phyloP scores from a whole-genome alignment of 2,888 invertebrate genomes.

The Noctua comes region DNA sequence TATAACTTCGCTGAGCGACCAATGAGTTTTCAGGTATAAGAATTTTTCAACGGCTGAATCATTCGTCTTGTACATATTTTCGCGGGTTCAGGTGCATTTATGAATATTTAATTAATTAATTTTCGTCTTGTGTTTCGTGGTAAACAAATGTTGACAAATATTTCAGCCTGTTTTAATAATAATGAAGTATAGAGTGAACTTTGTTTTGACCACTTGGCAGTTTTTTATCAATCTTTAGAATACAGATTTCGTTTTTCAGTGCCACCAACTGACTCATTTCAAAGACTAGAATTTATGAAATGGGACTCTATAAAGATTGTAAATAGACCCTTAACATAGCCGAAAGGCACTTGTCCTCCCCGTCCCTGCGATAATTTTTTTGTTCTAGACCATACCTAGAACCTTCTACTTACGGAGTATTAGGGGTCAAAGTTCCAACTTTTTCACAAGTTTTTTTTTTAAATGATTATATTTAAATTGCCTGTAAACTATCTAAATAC shows the following conservation, averaged over 20 bases:
- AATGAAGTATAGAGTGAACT: background rate
- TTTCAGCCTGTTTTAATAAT: background rate
- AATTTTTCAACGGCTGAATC: background rate
- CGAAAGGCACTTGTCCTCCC: too few relatives aligned
- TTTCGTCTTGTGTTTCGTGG: background rate
- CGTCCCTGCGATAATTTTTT: too few relatives aligned
- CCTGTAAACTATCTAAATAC: too few relatives aligned
- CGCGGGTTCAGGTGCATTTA: background rate
- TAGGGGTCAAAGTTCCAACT: too few relatives aligned
- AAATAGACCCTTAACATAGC: too few relatives aligned
- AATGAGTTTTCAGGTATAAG: constrained; percentile 10
- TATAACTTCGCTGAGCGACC: constrained; percentile 10
- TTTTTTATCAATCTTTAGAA: background rate
- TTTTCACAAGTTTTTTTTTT: too few relatives aligned
- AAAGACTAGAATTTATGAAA: background rate
- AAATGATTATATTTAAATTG: too few relatives aligned
- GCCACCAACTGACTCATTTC: background rate
- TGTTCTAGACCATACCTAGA: too few relatives aligned
- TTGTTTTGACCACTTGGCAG: background rate
- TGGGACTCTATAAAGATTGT: too few relatives aligned
- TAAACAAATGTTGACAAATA: background rate
- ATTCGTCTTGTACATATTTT: constrained; percentile 13
- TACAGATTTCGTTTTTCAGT: background rate
- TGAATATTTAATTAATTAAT: background rate
- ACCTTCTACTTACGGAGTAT: too few relatives aligned